Conservation (phyloP, 2,797 vertebrate genomes). For the Rhinatrema bivittatum region DNA sequence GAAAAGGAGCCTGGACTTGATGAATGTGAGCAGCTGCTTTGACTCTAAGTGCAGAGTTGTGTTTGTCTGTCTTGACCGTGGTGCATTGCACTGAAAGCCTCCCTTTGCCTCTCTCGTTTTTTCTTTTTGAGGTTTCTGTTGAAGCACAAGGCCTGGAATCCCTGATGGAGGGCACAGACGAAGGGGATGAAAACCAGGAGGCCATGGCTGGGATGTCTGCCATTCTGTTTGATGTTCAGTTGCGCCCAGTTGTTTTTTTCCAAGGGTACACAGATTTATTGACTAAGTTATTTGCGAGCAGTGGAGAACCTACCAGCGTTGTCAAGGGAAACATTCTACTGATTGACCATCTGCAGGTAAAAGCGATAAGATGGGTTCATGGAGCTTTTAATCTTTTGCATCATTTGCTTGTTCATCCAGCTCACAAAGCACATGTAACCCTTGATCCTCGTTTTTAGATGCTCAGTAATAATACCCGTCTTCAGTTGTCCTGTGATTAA, state of each 20-base stretch:
- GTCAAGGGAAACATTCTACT: conserved; percentile 49
- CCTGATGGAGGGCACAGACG: conserved; percentile 2
- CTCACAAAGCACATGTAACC: no score
- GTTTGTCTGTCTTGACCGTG: no score
- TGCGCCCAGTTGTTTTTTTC: conserved; percentile 46
- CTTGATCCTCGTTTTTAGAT: no score
- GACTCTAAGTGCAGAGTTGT: no score
- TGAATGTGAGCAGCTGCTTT: no score
- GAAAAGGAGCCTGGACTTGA: no score
- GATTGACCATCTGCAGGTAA: conserved; percentile 53
- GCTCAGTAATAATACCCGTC: no score
- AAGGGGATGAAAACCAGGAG: conserved; percentile 29
- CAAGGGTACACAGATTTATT: conserved; percentile 53
- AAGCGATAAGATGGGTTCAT: no score
- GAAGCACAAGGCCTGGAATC: conserved; percentile 46
- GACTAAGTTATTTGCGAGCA: conserved; percentile 45
- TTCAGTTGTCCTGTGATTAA: no score
- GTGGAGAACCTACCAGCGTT: conserved; percentile 33
- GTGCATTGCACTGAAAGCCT: no score
- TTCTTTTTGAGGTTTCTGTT: conserved; percentile 35
- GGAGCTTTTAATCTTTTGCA: no score
- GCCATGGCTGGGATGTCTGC: conserved; percentile 43
- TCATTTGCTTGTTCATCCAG: no score
- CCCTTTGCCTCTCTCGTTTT: not conserved
- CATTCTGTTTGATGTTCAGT: conserved; percentile 43